Conservation (phyloP, 1,140 invertebrate species). For the Cyrtorhinus lividipennis region DNA sequence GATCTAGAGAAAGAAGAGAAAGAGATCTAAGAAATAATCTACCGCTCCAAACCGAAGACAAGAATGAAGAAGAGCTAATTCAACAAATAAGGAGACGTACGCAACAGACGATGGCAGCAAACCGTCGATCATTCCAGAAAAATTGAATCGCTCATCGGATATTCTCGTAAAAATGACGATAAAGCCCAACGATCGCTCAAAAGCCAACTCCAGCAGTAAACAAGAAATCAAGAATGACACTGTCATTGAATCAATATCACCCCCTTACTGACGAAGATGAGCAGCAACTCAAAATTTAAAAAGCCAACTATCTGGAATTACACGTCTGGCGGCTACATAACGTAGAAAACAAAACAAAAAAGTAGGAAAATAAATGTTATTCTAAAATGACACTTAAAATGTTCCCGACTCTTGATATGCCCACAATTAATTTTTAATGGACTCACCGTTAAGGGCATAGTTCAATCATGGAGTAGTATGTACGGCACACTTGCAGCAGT, state of each 20-base stretch:
- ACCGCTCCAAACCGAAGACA: too few relatives aligned
- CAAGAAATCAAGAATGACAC: background rate
- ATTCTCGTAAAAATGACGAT: too few relatives aligned
- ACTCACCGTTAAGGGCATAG: slow-evolving; percentile 19
- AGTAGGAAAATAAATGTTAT: background rate
- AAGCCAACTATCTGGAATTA: background rate
- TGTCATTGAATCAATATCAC: background rate
- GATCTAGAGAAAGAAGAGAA: too few relatives aligned
- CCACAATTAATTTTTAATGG: slow-evolving; percentile 18
- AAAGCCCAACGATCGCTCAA: too few relatives aligned
- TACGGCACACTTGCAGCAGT: slow-evolving; percentile 13
- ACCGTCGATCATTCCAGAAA: too few relatives aligned
- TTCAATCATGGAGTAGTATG: slow-evolving; percentile 11
- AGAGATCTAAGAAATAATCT: too few relatives aligned
- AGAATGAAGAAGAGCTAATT: too few relatives aligned
- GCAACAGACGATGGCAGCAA: too few relatives aligned
- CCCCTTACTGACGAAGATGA: background rate
- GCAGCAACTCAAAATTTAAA: background rate
- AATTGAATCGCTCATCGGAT: too few relatives aligned
- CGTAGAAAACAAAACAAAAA: slow-evolving; percentile 8
- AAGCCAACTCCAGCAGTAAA: background rate
- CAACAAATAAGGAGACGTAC: too few relatives aligned
- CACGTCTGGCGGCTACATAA: background rate
- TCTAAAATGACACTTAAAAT: slow-evolving; percentile 7
- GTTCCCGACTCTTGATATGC: slow-evolving; percentile 6